These are phyloP conservation scores for Drosophila trapezifrons DNA, from an alignment of 1,140 invertebrate genomes.

Conservation along the genomic window DNA sequence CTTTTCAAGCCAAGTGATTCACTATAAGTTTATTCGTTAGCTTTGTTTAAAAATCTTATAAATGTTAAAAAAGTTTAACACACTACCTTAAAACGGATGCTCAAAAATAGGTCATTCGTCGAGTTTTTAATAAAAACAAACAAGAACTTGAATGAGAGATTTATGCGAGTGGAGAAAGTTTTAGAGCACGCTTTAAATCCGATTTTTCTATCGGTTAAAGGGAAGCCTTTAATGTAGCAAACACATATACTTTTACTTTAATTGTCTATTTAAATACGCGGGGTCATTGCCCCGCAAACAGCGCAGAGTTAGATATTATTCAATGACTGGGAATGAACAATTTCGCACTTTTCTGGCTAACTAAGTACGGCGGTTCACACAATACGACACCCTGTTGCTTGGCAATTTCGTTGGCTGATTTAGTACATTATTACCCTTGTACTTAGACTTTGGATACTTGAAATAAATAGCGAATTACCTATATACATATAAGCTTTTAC, in stretches of 20 bases:
- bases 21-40: conserved; percentile 1
- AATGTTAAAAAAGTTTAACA: conserved; percentile 5
- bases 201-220: background rate
- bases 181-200: background rate
- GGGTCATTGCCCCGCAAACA: conserved; percentile 3
- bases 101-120: conserved; percentile 4
- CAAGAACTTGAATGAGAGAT: background rate
- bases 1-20: conserved; percentile 17
- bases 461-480: conserved; percentile 15
- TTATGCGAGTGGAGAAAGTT: background rate
- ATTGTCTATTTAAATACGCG: background rate
- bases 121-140: background rate
- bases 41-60: background rate
- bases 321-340: background rate
- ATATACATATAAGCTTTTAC: background rate
- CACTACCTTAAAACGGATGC: background rate
- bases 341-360: background rate
- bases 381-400: background rate
- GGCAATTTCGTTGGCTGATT: conserved; percentile 2
- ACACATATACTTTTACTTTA: background rate
- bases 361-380: conserved; percentile 5
- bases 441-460: conserved; percentile 27
- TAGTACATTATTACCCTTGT: conserved; percentile 1
- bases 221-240: background rate
- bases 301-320: conserved; percentile 6